A percentile compares a stretch with the other conserved stretches of the same genome.
These are phyloP conservation scores for Glaucomys volans DNA, from an alignment of 2,113 vertebrate genomes.

Conservation along the genomic window DNA sequence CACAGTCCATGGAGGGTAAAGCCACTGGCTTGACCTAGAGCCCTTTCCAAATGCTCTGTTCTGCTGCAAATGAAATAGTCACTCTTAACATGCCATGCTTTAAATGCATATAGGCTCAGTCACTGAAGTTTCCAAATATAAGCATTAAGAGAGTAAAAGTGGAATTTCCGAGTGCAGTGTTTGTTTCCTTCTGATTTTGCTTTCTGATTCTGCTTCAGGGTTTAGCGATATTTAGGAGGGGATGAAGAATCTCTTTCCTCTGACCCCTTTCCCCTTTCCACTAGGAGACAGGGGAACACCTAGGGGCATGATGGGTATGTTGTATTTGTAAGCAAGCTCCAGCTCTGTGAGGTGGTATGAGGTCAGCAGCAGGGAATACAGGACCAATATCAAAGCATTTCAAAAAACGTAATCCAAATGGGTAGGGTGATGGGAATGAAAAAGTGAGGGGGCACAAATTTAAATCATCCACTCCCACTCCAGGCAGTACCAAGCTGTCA, in stretches of 20 bases:
- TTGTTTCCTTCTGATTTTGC: neutral
- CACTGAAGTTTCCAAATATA: neutral
- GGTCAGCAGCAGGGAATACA: neutral
- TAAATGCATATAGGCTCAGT: accelerated
- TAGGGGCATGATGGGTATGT: too few relatives aligned
- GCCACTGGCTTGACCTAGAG: neutral
- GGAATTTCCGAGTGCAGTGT: neutral
- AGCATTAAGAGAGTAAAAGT: neutral
- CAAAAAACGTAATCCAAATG: neutral
- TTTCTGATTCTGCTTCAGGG: neutral
- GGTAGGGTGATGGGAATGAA: neutral
- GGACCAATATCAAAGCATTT: neutral
- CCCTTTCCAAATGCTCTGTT: neutral
- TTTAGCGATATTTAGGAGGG: neutral
- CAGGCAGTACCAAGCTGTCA: neutral
- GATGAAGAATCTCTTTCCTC: neutral
- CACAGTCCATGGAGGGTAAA: neutral
- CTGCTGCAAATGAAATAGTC: neutral
- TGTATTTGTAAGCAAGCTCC: neutral
- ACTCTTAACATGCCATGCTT: neutral
- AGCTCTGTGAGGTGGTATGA: neutral
- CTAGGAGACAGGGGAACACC: too few relatives aligned
- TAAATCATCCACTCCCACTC: neutral
- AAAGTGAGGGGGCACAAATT: neutral
- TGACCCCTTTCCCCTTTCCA: neutral